A percentile compares a stretch with the other conserved stretches of the same genome.
Evolutionary conservation across 2,797 vertebrate species (phyloP).

Genomic region (Melanotaenia parkinsoni): DNA sequence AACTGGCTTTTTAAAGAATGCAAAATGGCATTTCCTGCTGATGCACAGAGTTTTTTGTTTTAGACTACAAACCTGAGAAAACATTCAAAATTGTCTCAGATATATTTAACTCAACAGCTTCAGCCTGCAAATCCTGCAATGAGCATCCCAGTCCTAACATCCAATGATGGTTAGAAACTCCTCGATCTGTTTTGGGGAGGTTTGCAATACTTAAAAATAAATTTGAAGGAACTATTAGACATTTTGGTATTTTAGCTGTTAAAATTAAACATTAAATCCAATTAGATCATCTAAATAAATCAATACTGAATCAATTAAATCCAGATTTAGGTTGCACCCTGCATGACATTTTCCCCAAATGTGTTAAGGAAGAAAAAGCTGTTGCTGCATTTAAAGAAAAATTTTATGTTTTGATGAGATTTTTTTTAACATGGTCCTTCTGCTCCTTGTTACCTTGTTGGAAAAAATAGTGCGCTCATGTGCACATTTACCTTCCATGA

Average conservation of each 20-base stretch:
- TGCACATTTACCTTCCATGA: neutral
- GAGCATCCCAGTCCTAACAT: slow-evolving; percentile 5
- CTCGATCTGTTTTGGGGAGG: neutral
- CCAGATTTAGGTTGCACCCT: too few relatives aligned
- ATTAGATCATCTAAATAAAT: neutral
- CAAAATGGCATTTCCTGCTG: slow-evolving; percentile 15
- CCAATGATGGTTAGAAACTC: neutral
- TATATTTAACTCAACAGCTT: slow-evolving; percentile 12
- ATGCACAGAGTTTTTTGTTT: neutral
- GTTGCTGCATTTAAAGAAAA: neutral
- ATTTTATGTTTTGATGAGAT: neutral
- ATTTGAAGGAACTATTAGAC: neutral
- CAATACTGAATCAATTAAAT: neutral
- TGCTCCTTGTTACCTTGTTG: neutral
- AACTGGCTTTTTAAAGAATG: neutral
- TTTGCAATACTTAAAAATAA: slow-evolving; percentile 4
- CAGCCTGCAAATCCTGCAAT: slow-evolving; percentile 1
- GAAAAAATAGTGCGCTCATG: neutral
- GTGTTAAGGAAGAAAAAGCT: neutral
- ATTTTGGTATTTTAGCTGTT: neutral
- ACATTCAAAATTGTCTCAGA: slow-evolving; percentile 1
- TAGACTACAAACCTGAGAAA: slow-evolving; percentile 24
- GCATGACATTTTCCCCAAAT: neutral
- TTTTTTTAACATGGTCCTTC: neutral
- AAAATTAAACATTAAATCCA: neutral